Conservation (phyloP, 2,113 vertebrate genomes). For the Diphyllodes magnificus region DNA sequence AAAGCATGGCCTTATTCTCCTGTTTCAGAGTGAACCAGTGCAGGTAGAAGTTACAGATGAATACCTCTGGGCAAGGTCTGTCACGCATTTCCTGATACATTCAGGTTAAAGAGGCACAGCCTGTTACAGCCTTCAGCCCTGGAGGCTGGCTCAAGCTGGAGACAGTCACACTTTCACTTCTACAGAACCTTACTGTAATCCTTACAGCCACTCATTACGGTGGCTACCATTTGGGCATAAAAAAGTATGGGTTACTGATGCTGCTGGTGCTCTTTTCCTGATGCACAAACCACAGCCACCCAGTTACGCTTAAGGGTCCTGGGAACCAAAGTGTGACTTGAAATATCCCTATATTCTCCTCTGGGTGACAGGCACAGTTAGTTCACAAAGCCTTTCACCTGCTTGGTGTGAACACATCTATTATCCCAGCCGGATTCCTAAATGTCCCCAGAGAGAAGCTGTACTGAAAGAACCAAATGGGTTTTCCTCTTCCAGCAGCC, state of each 20-base stretch:
- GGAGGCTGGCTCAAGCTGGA: slow-evolving; percentile 41
- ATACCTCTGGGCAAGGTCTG: slow-evolving; percentile 62
- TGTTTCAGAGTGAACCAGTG: background rate
- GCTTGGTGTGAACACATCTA: background rate
- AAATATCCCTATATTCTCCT: background rate
- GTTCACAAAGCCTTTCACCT: background rate
- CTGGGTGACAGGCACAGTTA: background rate
- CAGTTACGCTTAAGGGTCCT: background rate
- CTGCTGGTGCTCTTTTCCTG: background rate
- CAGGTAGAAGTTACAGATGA: slow-evolving; percentile 49
- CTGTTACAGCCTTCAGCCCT: slow-evolving; percentile 38
- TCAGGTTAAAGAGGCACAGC: slow-evolving; percentile 48
- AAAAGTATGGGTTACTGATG: background rate
- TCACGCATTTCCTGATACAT: slow-evolving; percentile 29
- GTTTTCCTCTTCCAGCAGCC: background rate
- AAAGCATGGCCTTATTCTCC: slow-evolving; percentile 13
- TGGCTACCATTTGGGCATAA: background rate
- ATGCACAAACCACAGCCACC: background rate
- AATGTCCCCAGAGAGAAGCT: background rate
- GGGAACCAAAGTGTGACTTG: accelerated
- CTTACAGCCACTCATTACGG: background rate
- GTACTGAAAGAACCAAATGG: background rate
- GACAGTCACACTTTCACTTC: background rate
- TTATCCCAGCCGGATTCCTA: background rate
- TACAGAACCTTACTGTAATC: background rate